Percentiles rank a stretch among this genome's conserved stretches.
Evolutionary conservation across 2,797 vertebrate species (phyloP).

Genomic region (Pipistrellus kuhlii): DNA sequence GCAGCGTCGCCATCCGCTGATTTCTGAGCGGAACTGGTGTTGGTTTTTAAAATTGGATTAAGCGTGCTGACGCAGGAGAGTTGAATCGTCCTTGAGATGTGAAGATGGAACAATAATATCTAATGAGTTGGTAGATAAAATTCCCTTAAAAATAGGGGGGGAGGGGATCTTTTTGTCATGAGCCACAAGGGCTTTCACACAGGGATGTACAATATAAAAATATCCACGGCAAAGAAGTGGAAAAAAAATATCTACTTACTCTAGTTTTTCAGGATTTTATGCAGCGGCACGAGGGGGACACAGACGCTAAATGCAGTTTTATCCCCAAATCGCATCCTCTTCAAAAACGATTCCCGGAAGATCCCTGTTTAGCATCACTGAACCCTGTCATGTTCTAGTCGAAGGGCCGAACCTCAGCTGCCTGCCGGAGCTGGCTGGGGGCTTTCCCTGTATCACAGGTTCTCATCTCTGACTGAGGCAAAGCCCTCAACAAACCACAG

Average conservation of each 20-base stretch:
- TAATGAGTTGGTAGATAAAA: constrained; percentile 79
- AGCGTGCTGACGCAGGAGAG: constrained; percentile 73
- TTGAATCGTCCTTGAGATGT: constrained; percentile 78
- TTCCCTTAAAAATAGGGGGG: constrained; percentile 72
- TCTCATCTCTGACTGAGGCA: neutral
- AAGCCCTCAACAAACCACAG: neutral
- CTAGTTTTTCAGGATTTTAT: constrained; percentile 18
- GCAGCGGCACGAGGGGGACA: neutral
- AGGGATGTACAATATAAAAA: constrained; percentile 19
- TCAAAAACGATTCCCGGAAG: neutral
- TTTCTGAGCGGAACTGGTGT: constrained; percentile 68
- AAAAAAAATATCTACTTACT: neutral
- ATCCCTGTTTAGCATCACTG: neutral
- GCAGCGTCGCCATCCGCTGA: neutral
- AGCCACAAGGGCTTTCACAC: neutral
- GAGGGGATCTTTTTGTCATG: neutral
- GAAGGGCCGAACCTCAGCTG: neutral
- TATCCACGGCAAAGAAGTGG: neutral
- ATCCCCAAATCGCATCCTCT: constrained; percentile 44
- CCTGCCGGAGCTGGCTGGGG: neutral
- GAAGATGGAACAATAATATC: constrained; percentile 75
- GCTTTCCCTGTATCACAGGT: neutral
- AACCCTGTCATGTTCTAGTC: neutral
- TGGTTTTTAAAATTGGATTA: constrained; percentile 80
- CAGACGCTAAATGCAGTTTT: constrained; percentile 26